These are phyloP conservation scores for Propithecus coquereli DNA, from an alignment of 2,113 vertebrate genomes.

Conservation along the genomic window DNA sequence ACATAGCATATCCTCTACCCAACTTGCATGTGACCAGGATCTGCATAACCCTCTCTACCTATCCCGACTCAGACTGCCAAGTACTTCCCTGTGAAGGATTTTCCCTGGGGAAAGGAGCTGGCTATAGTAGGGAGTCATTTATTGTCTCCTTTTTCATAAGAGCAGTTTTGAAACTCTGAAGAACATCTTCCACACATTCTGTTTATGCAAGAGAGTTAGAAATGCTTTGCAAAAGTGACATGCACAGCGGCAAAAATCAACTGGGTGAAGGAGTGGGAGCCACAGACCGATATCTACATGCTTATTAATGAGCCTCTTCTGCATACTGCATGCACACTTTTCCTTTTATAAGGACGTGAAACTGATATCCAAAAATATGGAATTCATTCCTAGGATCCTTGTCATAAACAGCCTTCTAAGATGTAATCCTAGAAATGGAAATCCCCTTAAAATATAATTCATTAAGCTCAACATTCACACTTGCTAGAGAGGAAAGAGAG, in stretches of 20 bases:
- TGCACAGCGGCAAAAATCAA: neutral
- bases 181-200: neutral
- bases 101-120: neutral
- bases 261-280: neutral
- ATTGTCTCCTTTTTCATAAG: neutral
- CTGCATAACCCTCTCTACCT: neutral
- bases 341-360: neutral
- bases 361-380: neutral
- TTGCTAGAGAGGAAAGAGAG: neutral
- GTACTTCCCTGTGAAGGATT: neutral
- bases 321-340: neutral
- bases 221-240: neutral
- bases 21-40: neutral
- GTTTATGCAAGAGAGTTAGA: neutral
- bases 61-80: neutral
- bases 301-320: neutral
- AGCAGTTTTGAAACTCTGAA: neutral
- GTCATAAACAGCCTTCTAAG: neutral
- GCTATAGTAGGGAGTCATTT: neutral
- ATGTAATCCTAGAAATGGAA: neutral
- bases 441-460: neutral
- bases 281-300: neutral
- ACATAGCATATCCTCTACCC: rapidly evolving
- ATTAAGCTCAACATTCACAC: neutral
- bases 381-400: neutral